Percentiles rank a stretch among this genome's conserved stretches.
Evolutionary conservation across 2,888 invertebrate genomes (phyloP).

Genomic region (Cantharis rustica): DNA sequence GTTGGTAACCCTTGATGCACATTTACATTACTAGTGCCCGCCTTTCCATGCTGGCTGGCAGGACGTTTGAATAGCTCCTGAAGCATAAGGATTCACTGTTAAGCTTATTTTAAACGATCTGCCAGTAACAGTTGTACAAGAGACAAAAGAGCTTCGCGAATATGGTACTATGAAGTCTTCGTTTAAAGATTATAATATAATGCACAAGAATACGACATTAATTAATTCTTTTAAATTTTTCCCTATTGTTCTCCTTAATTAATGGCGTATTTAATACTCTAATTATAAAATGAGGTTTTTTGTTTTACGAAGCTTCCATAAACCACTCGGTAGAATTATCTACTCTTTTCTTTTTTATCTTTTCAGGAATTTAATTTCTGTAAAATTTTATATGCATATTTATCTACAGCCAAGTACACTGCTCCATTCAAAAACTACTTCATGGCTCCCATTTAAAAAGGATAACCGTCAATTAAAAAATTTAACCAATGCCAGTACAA

Average conservation of each 20-base stretch:
- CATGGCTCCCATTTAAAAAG: too few species aligned
- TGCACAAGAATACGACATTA: slow-evolving; percentile 23
- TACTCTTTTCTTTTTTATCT: neutral
- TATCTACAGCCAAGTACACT: neutral
- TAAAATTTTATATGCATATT: neutral
- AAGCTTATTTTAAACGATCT: slow-evolving; percentile 43
- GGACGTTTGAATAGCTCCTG: slow-evolving; percentile 37
- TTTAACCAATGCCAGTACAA: neutral
- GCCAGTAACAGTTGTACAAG: slow-evolving; percentile 36
- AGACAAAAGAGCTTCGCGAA: slow-evolving; percentile 36
- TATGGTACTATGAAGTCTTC: slow-evolving; percentile 36
- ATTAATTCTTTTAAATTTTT: slow-evolving; percentile 14
- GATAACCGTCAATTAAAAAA: too few species aligned
- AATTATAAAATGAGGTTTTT: neutral
- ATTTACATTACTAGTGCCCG: slow-evolving; percentile 34
- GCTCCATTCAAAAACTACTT: neutral
- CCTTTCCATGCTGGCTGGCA: slow-evolving; percentile 35
- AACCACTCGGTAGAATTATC: neutral
- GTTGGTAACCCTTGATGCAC: slow-evolving; percentile 29
- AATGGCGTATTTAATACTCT: neutral
- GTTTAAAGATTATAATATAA: slow-evolving; percentile 26
- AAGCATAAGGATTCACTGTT: slow-evolving; percentile 36
- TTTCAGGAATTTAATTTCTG: neutral
- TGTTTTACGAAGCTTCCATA: neutral
- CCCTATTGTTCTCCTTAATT: neutral